Evolutionary conservation across 2,797 vertebrate species (phyloP).

Genomic region (Craterocephalus amniculus): DNA sequence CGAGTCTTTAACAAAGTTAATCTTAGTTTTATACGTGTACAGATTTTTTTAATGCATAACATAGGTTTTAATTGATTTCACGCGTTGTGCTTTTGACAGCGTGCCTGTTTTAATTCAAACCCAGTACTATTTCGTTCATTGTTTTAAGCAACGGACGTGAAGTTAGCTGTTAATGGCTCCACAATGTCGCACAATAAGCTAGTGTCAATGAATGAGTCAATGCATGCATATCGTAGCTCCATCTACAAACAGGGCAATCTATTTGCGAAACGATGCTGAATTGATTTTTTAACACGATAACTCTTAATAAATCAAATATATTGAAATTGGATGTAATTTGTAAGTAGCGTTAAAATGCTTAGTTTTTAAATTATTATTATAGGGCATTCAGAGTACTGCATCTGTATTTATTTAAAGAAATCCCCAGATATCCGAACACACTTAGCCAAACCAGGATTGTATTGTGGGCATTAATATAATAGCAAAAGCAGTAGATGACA

Average conservation of each 20-base stretch:
- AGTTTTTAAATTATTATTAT: background rate
- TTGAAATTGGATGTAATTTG: background rate
- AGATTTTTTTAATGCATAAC: background rate
- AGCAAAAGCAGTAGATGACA: too few relatives aligned
- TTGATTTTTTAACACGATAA: background rate
- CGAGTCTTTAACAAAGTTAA: rapidly evolving
- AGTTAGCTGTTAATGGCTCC: background rate
- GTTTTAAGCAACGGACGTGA: background rate
- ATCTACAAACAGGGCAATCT: too few relatives aligned
- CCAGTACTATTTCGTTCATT: background rate
- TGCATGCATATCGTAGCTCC: background rate
- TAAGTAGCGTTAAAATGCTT: background rate
- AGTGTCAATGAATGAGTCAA: background rate
- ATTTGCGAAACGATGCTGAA: background rate
- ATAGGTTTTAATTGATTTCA: background rate
- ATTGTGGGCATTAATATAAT: too few relatives aligned
- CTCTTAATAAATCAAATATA: background rate
- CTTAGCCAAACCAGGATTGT: too few relatives aligned
- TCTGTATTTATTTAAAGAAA: background rate
- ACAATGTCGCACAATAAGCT: background rate
- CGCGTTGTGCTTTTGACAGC: rapidly evolving
- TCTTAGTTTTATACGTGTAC: rapidly evolving
- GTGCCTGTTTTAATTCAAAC: background rate
- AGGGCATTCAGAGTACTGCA: too few relatives aligned
- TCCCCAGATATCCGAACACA: background rate